phyloP scores from a whole-genome alignment of 2,888 invertebrate genomes.

The Crocallis elinguaria region DNA sequence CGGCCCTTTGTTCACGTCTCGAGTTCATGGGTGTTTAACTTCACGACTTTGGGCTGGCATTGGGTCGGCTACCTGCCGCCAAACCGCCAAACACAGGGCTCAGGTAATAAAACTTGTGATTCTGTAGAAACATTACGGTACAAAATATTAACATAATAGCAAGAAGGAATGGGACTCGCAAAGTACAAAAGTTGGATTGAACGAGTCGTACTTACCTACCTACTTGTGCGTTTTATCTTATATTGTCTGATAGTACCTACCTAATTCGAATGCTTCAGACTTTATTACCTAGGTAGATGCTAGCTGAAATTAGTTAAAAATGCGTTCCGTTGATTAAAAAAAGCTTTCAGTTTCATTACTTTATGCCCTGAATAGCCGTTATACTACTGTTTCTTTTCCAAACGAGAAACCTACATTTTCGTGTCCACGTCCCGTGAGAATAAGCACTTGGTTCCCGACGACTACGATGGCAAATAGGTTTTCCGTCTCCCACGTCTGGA shows the following conservation, averaged over 20 bases:
- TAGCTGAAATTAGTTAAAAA: too few relatives aligned
- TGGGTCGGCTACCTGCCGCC: slow-evolving; percentile 64
- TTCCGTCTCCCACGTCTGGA: slow-evolving; percentile 35
- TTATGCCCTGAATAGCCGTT: not conserved
- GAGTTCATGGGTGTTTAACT: slow-evolving; percentile 67
- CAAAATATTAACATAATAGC: slow-evolving; percentile 8
- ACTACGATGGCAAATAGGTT: slow-evolving; percentile 50
- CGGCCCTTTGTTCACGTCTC: slow-evolving; percentile 73
- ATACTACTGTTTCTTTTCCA: not conserved
- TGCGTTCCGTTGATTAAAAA: too few relatives aligned
- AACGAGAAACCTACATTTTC: slow-evolving; percentile 15
- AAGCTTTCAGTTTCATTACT: too few relatives aligned
- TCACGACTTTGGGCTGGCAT: slow-evolving; percentile 47
- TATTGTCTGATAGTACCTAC: too few relatives aligned
- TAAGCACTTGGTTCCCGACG: slow-evolving; percentile 43
- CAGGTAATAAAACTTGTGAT: slow-evolving; percentile 24
- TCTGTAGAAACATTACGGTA: slow-evolving; percentile 1
- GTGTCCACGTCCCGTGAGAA: slow-evolving; percentile 47
- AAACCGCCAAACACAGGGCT: slow-evolving; percentile 20
- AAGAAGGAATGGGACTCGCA: not conserved
- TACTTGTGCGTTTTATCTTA: too few relatives aligned
- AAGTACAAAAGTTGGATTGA: slow-evolving; percentile 7
- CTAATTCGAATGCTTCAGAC: too few relatives aligned
- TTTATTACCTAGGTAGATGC: too few relatives aligned
- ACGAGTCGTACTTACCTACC: too few relatives aligned